Evolutionary conservation across 1,140 invertebrate species (phyloP).

Genomic region (Brachionus rubens): DNA sequence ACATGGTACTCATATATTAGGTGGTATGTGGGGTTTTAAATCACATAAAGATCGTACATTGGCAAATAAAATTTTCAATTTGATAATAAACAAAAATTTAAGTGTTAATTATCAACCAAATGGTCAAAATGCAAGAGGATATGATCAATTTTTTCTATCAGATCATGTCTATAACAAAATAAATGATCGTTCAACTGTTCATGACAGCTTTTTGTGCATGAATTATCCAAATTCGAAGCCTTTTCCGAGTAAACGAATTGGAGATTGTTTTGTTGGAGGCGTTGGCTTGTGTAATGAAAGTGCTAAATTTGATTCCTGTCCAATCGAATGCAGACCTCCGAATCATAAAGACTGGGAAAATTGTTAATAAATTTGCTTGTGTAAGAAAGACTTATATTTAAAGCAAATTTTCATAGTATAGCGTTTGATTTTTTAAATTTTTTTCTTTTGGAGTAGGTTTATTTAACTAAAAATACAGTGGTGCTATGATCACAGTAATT

Average conservation of each 20-base stretch:
- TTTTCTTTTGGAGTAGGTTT: no score
- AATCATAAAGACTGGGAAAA: constrained; percentile 5
- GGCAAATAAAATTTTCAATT: background rate
- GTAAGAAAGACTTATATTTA: no score
- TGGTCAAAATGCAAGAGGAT: background rate
- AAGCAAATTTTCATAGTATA: no score
- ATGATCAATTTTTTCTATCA: constrained; percentile 37
- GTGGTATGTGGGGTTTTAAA: constrained; percentile 45
- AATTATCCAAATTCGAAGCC: constrained; percentile 15
- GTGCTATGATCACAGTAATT: no score
- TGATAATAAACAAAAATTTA: background rate
- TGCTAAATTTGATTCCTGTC: background rate
- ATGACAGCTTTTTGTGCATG: constrained; percentile 32
- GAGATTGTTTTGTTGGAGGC: constrained; percentile 24
- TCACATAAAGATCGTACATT: background rate
- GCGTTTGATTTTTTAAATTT: no score
- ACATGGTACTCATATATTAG: background rate
- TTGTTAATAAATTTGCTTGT: background rate
- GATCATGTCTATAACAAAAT: constrained; percentile 11
- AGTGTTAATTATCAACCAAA: background rate
- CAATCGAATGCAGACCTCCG: background rate
- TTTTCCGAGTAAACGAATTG: background rate
- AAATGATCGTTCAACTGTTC: background rate
- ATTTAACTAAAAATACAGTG: no score
- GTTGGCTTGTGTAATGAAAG: constrained; percentile 4